Evolutionary conservation across 1,140 invertebrate species (phyloP).

Genomic region (Paralvinella palmiformis): DNA sequence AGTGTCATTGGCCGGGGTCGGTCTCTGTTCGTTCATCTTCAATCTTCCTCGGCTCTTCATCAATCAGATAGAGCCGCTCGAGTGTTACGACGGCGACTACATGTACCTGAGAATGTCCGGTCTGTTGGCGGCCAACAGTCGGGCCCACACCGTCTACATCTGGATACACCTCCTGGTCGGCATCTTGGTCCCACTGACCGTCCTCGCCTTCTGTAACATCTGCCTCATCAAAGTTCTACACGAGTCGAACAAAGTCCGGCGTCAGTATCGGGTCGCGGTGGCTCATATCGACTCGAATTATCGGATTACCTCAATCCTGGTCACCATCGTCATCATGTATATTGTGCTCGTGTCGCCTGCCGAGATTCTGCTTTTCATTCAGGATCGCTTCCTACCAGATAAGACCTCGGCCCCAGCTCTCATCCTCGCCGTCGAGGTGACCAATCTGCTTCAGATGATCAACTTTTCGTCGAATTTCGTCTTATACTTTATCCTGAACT

Average conservation of each 20-base stretch:
- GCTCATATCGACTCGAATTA: conserved; percentile 9
- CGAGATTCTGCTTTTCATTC: conserved; percentile 15
- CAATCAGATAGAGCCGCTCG: conserved; percentile 24
- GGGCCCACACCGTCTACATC: conserved; percentile 13
- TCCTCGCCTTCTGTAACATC: conserved; percentile 18
- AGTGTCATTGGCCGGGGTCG: conserved; percentile 34
- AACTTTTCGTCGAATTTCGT: conserved; percentile 20
- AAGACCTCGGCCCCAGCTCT: neutral
- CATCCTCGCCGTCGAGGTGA: conserved; percentile 14
- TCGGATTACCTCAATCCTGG: conserved; percentile 17
- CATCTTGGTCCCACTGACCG: conserved; percentile 27
- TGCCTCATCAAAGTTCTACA: conserved; percentile 31
- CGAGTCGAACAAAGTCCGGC: conserved; percentile 3
- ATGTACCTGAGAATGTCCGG: conserved; percentile 14
- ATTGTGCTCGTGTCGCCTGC: conserved; percentile 16
- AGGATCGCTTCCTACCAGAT: neutral
- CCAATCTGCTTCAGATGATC: conserved; percentile 17
- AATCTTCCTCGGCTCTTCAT: conserved; percentile 42
- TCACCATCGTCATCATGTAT: conserved; percentile 18
- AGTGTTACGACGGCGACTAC: conserved; percentile 24
- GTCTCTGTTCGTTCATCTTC: conserved; percentile 28
- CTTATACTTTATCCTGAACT: conserved; percentile 12
- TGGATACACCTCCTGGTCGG: conserved; percentile 23
- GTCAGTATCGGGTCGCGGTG: conserved; percentile 1
- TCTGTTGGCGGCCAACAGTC: neutral